phyloP scores from a whole-genome alignment of 2,888 invertebrate genomes.

The Caenorhabditis wallacei region DNA sequence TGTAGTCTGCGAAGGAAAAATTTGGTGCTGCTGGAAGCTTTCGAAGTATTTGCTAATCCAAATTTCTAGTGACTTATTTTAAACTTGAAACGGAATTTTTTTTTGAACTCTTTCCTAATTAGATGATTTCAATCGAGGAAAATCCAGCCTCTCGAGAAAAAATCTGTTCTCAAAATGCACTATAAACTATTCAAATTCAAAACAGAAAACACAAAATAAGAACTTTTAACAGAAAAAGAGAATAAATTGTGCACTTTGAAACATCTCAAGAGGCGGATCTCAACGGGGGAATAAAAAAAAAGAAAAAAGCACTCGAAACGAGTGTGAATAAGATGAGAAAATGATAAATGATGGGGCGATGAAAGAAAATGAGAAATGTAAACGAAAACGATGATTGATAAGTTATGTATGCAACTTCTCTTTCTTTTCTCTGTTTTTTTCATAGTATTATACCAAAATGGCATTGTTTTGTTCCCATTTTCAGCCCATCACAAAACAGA shows the following conservation, averaged over 20 bases:
- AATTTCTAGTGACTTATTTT: too few relatives aligned
- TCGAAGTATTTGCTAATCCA: too few relatives aligned
- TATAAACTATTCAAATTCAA: not conserved
- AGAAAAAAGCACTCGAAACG: constrained; percentile 12
- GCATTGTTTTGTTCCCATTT: not conserved
- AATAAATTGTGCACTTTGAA: constrained; percentile 29
- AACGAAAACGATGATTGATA: constrained; percentile 40
- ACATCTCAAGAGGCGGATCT: constrained; percentile 48
- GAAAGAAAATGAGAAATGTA: constrained; percentile 12
- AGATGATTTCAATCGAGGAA: not conserved
- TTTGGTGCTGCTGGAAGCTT: too few relatives aligned
- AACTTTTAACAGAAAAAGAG: constrained; percentile 6
- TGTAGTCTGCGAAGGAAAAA: too few relatives aligned
- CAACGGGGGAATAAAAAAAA: not conserved
- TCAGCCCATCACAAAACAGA: too few relatives aligned
- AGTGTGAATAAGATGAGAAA: constrained; percentile 28
- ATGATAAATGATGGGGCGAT: constrained; percentile 48
- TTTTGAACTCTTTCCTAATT: not conserved
- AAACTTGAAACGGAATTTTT: not conserved
- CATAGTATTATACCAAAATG: not conserved
- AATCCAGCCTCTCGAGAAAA: too few relatives aligned
- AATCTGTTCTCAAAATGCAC: not conserved
- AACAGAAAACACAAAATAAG: constrained; percentile 6
- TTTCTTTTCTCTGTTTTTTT: not conserved
- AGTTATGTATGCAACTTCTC: not conserved